These are phyloP conservation scores for Fratercula arctica DNA, from an alignment of 2,797 vertebrate species.

Conservation along the genomic window DNA sequence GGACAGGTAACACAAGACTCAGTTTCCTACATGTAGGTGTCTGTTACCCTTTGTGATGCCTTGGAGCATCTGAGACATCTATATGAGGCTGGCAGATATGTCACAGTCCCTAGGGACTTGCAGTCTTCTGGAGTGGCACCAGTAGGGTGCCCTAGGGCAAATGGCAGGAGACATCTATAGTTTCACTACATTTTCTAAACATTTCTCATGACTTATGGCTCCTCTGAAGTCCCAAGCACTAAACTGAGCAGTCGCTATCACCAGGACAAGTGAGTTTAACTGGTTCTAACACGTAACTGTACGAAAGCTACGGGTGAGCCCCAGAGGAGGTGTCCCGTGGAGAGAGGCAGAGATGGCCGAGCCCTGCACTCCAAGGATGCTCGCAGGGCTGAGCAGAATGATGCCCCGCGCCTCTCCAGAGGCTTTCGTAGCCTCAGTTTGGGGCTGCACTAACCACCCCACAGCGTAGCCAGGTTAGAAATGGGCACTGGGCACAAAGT, in stretches of 20 bases:
- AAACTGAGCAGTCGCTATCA: not conserved
- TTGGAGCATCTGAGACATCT: not conserved
- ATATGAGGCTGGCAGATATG: not conserved
- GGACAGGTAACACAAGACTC: not conserved
- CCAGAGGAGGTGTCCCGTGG: not conserved
- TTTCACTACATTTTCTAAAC: not conserved
- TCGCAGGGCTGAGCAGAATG: not conserved
- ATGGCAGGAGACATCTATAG: not conserved
- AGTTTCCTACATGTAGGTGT: accelerated
- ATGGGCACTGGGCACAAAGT: no score
- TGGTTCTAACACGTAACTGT: not conserved
- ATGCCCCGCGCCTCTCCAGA: accelerated
- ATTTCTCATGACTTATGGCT: not conserved
- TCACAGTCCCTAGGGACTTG: not conserved
- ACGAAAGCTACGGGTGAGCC: not conserved
- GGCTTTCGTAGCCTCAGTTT: not conserved
- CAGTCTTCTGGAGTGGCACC: not conserved
- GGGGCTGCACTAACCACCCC: not conserved
- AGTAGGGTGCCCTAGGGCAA: not conserved
- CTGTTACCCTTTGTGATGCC: not conserved
- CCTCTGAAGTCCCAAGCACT: not conserved
- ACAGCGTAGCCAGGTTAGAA: not conserved
- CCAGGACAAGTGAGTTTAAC: not conserved
- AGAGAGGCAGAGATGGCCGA: not conserved
- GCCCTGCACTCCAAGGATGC: not conserved